phyloP scores from a whole-genome alignment of 2,113 vertebrate species.

The Callipepla californica region DNA sequence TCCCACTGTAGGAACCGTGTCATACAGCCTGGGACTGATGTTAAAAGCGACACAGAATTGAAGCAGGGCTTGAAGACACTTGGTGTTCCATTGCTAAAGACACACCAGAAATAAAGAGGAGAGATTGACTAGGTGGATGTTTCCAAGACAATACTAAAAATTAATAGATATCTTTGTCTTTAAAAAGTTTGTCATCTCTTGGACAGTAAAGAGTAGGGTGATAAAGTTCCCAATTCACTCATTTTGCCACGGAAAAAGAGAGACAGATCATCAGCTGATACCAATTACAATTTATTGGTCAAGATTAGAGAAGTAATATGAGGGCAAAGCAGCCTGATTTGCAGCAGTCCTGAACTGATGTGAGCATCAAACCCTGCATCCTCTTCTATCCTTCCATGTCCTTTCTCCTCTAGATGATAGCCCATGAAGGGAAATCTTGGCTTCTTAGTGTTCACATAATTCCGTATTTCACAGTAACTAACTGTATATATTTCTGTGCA shows the following conservation, averaged over 20 bases:
- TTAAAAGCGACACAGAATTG: background rate
- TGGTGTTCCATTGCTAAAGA: background rate
- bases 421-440: conserved; percentile 35
- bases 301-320: conserved; percentile 58
- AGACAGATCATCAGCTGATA: conserved; percentile 58
- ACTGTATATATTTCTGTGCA: background rate
- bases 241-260: conserved; percentile 10
- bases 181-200: conserved; percentile 9
- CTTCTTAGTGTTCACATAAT: background rate
- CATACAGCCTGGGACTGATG: background rate
- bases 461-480: conserved; percentile 27
- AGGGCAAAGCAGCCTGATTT: conserved; percentile 22
- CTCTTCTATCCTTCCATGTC: conserved; percentile 41
- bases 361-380: background rate
- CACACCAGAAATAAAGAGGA: background rate
- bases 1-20: background rate
- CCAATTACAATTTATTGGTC: conserved; percentile 59
- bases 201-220: background rate
- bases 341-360: conserved; percentile 54
- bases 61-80: background rate
- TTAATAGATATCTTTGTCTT: conserved; percentile 16
- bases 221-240: conserved; percentile 25
- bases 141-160: conserved; percentile 25
- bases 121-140: background rate
- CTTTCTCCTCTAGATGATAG: conserved; percentile 32